phyloP scores from a whole-genome alignment of 2,888 invertebrate genomes.

The Parapristionchus giblindavisi region DNA sequence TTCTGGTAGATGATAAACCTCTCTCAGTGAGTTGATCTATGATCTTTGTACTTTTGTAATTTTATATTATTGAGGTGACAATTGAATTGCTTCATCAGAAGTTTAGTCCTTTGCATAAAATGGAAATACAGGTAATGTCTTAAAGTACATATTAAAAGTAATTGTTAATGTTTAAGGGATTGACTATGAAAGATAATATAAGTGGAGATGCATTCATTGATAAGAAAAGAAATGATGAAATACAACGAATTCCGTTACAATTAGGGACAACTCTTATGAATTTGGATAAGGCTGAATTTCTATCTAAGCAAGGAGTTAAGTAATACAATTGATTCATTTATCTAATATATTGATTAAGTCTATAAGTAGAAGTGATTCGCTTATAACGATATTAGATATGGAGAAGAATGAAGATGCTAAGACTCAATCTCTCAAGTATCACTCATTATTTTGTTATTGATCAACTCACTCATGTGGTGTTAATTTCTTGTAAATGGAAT shows the following conservation, averaged over 20 bases:
- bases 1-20: conserved; percentile 23
- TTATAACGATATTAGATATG: conserved; percentile 20
- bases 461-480: neutral
- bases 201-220: conserved; percentile 20
- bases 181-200: conserved; percentile 17
- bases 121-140: conserved; percentile 1
- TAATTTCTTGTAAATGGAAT: too few species aligned
- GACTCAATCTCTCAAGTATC: conserved; percentile 24
- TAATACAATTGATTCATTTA: neutral
- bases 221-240: conserved; percentile 11
- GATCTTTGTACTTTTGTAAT: neutral
- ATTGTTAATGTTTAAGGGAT: neutral
- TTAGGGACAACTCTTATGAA: conserved; percentile 30
- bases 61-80: conserved; percentile 6
- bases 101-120: conserved; percentile 25
- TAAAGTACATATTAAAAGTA: neutral
- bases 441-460: neutral
- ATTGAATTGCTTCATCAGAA: conserved; percentile 27
- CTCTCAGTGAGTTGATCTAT: neutral
- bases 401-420: conserved; percentile 32
- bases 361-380: conserved; percentile 23
- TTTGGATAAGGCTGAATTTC: conserved; percentile 28
- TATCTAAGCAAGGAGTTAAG: conserved; percentile 19
- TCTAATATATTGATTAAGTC: neutral
- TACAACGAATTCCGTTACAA: conserved; percentile 26